Evolutionary conservation across 2,888 invertebrate species (phyloP), one percentile per base, ranked within the genome.

Genomic region (Plagiodera versicolora): DNA sequence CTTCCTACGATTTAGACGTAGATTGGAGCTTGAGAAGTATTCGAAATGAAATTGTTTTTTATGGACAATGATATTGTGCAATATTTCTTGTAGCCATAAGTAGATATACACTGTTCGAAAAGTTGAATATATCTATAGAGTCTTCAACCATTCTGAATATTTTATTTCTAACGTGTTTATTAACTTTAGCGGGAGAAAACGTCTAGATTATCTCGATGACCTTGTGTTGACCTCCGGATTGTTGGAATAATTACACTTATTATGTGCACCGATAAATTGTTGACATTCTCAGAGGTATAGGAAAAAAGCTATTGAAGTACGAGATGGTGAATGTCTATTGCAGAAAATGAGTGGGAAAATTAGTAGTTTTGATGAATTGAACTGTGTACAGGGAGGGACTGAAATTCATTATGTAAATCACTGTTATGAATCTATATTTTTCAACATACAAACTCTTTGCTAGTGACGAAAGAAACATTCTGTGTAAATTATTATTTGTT

Each of bases 221-320:
- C 65, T 65, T 65, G 65, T 56, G 50, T 53, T 65, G 62, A 65
- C 62, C 61, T 58, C 45, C 52, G 51, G 58, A 60, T 65, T 63
- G 60, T 65, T 65, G 39, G 54, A 58, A 65, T 65, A 60, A 60
- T 57, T 61, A 56, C 55, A 46, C 46, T 45, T 53, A 30, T 55
- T 52, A 48, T 45, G 14, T 55, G 58, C 51, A 47, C 51, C 24
- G 51, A 44, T 53, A 30, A 58, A 48, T 59, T 54, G 54, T 59
- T 59, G 58, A 59, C 54, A 54, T 59, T 52, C 53, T 53, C 20
- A 28, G 16, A 20, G 53, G 44, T 53, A 53, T 44, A 18, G 35
- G 30, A 53, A 53, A 53, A 53, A 44, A 44, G 6, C 28, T 10
- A 44, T 44, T 19, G 44, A 53, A 45, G 24, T 24, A 24, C 17